Percentiles rank a stretch among this genome's conserved stretches.
These are phyloP conservation scores for Diplogasteroides magnus DNA, from an alignment of 1,140 invertebrate species.

Conservation along the genomic window DNA sequence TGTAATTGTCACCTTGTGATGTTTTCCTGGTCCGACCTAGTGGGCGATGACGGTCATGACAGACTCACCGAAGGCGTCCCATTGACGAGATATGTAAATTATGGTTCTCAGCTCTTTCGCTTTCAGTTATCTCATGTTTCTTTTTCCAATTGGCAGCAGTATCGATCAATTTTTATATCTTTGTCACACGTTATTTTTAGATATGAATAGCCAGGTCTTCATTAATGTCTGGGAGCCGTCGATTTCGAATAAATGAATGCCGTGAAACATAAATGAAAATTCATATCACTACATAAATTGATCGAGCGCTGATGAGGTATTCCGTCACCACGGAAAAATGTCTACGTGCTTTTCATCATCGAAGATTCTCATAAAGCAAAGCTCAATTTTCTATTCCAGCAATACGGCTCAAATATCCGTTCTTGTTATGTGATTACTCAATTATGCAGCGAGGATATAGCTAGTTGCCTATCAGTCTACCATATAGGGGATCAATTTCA, in stretches of 20 bases:
- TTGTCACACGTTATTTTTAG: not conserved
- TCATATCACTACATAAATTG: no score
- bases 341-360: no score
- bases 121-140: no score
- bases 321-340: no score
- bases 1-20: not conserved
- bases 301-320: no score
- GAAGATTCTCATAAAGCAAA: not conserved
- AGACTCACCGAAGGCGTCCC: not conserved
- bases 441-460: no score
- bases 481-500: not conserved
- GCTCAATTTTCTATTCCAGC: not conserved
- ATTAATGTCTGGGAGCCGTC: no score
- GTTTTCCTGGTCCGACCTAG: not conserved
- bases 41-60: not conserved
- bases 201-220: not conserved
- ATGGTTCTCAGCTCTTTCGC: no score
- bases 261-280: no score
- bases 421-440: not conserved
- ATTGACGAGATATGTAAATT: not conserved
- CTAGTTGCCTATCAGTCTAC: no score
- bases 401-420: not conserved
- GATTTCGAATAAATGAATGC: no score
- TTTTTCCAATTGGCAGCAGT: no score
- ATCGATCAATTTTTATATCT: not conserved